Evolutionary conservation across 2,888 invertebrate genomes (phyloP), one percentile per base, ranked within the genome.

Genomic region (Dynastes maya): DNA sequence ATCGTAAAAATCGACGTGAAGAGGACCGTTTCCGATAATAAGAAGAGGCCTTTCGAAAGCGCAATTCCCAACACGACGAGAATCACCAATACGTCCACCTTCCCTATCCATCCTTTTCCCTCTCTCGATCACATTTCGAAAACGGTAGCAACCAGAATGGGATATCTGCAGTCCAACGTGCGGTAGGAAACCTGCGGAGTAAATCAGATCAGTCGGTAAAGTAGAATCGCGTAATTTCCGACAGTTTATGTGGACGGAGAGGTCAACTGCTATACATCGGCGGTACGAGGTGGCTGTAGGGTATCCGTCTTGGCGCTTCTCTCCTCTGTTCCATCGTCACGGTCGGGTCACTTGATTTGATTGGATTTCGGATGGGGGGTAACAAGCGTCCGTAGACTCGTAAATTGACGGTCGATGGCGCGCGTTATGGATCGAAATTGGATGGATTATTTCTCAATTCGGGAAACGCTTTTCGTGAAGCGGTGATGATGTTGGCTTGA

Each of bases 201-300:
- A 84, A 86, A 86, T 84, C 85, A 85, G 85, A 84, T 83, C 83
- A 83, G 85, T 83, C 84, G 82, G 83, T 83, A 84, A 45, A 85
- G 84, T 85, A 85, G 84, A 86, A 86, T 86, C 84, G 85, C 83
- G 87, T 86, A 87, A 87, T 87, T 87, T 88, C 86, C 87, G 86
- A 83, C 84, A 83, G 84, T 86, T 87, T 86, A 87, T 86, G 45
- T 45, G 85, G 85, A 55, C 67, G 64, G 76, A 49, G 49, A 45
- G 45, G 67, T 45, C 40, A 40, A n/a, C 22, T 22, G 67, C 13
- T 29, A 22, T 13, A 63, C 29, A 32, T 86, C 86, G 85, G 85
- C 40, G 83, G 83, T 81, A 83, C 84, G 83, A 83, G 82, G 9
- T 11, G 32, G 45, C 45, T 45, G 11, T 11, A 8, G 32, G 45